A percentile compares a stretch with the other conserved stretches of the same genome.
phyloP scores from a whole-genome alignment of 2,888 invertebrate genomes.

The Ceratothoa steindachneri region DNA sequence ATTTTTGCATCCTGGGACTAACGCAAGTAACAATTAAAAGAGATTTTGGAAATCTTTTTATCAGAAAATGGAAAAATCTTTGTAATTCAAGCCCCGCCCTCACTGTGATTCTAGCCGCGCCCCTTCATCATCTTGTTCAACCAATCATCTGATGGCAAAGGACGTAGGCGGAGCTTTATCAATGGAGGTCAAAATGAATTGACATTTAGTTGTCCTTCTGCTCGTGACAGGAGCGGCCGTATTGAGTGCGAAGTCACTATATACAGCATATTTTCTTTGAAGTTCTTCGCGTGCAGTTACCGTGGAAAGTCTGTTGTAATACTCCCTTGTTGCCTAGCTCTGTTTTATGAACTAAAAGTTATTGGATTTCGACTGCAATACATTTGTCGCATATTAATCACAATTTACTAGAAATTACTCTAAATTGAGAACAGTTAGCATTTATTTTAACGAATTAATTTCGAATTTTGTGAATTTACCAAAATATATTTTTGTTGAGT shows the following conservation, averaged over 20 bases:
- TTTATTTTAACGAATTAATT: too few relatives aligned
- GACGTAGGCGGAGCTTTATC: constrained; percentile 1
- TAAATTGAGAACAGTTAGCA: too few relatives aligned
- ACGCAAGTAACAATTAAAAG: neutral
- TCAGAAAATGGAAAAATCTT: neutral
- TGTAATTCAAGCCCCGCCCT: neutral
- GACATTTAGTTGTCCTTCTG: neutral
- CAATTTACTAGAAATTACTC: too few relatives aligned
- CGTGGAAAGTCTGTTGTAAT: too few relatives aligned
- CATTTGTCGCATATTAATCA: too few relatives aligned
- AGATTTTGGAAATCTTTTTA: neutral
- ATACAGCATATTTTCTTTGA: neutral
- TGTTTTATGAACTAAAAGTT: neutral
- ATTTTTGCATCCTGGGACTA: neutral
- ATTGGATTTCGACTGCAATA: neutral
- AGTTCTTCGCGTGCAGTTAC: too few relatives aligned
- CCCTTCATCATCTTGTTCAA: neutral
- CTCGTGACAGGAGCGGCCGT: neutral
- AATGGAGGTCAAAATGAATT: neutral
- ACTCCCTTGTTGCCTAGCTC: too few relatives aligned
- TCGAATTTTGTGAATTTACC: too few relatives aligned
- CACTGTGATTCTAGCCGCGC: neutral
- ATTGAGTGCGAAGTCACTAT: neutral
- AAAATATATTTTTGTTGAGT: too few relatives aligned
- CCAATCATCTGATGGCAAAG: neutral